A percentile compares a stretch with the other conserved stretches of the same genome.
phyloP scores from a whole-genome alignment of 2,113 vertebrate genomes.

The Gymnocephalus cernua region DNA sequence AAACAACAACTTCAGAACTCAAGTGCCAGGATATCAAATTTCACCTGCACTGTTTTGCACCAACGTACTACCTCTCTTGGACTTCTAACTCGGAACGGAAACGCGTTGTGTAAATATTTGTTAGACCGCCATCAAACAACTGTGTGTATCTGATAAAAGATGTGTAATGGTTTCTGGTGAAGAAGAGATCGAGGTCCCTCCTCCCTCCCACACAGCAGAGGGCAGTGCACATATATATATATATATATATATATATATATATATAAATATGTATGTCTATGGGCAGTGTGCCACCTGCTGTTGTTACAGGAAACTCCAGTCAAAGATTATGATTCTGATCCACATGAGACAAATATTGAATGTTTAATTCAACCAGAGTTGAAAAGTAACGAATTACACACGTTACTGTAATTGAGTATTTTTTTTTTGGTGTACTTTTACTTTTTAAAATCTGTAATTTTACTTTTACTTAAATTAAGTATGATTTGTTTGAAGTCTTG shows the following conservation, averaged over 20 bases:
- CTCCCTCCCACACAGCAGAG: constrained; percentile 8
- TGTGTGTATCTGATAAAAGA: neutral
- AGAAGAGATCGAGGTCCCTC: constrained; percentile 12
- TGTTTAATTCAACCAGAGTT: neutral
- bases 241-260: too few species aligned
- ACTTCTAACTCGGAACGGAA: neutral
- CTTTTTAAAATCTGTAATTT: too few species aligned
- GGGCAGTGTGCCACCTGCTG: constrained; percentile 56
- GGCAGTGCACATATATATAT: too few species aligned
- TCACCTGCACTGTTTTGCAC: neutral
- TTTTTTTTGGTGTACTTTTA: too few species aligned
- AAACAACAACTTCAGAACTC: neutral
- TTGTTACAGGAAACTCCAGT: neutral
- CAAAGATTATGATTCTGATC: neutral
- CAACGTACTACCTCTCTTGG: neutral
- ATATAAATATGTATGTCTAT: too few species aligned
- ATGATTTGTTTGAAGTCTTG: too few species aligned
- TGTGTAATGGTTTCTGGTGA: neutral
- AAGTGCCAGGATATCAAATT: neutral
- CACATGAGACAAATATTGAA: neutral
- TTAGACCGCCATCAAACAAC: too few species aligned
- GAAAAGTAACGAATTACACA: too few species aligned
- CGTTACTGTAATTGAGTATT: too few species aligned
- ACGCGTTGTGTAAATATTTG: neutral
- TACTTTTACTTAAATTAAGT: too few species aligned